Conservation (phyloP, 2,797 vertebrate species). For the Sebastes cheni region DNA sequence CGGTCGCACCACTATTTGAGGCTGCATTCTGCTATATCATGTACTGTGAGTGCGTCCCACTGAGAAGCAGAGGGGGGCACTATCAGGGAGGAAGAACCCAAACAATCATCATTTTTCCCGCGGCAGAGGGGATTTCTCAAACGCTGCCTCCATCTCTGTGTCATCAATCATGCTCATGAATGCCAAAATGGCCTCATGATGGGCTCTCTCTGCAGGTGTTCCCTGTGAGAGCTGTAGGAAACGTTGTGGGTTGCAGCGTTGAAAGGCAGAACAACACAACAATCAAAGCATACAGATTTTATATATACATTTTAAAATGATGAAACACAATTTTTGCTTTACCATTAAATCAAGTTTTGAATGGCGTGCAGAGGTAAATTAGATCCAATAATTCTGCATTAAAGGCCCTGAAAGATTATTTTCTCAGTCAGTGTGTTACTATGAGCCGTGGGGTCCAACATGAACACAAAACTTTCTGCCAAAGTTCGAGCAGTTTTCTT, state of each 20-base stretch:
- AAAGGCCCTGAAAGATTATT: neutral
- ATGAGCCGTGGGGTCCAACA: neutral
- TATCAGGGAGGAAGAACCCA: constrained; percentile 48
- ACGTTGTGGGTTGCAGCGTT: constrained; percentile 49
- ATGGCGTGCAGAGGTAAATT: neutral
- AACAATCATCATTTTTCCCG: constrained; percentile 65
- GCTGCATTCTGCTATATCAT: constrained; percentile 24
- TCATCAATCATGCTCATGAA: constrained; percentile 78
- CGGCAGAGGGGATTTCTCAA: constrained; percentile 69
- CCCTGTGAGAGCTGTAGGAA: constrained; percentile 77
- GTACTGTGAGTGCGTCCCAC: constrained; percentile 50
- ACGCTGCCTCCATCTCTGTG: constrained; percentile 58
- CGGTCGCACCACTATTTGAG: constrained; percentile 6
- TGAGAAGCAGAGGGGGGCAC: constrained; percentile 44
- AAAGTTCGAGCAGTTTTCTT: neutral
- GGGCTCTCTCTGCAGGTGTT: constrained; percentile 77
- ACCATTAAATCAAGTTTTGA: neutral
- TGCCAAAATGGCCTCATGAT: constrained; percentile 76
- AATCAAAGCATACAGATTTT: constrained; percentile 72
- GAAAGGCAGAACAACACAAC: constrained; percentile 62
- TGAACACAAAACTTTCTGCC: neutral
- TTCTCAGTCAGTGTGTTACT: neutral
- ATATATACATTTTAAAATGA: neutral
- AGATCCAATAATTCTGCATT: neutral
- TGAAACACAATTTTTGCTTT: neutral